Evolutionary conservation across 2,797 vertebrate species (phyloP), one percentile per base, ranked within the genome.

Genomic region (Brotula barbata): DNA sequence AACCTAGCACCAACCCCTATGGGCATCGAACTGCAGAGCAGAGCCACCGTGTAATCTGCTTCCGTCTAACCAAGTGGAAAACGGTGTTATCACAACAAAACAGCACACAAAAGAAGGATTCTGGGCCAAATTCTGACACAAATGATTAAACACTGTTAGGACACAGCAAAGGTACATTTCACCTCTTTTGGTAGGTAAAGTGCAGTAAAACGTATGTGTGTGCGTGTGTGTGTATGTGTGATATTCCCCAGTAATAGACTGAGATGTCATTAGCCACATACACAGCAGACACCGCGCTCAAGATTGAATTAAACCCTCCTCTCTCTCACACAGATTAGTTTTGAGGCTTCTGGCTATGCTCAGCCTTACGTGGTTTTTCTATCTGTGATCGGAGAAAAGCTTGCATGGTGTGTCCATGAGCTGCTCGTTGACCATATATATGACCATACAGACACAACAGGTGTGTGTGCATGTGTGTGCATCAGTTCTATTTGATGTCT

Each of bases 341-440:
- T 58, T 81, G 68, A 69, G 63, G 64, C 61, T 59, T 86, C 82
- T 89, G 82, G 72, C 60, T 86, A 85, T 72, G 37, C 80, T 88
- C 83, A 78, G 57, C 62, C 53, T 64, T 59, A 28, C 20, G 16
- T 47, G 46, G 41, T 58, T 80, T 77, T 62, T 51, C 36, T 54
- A 40, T 47, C 17, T 39, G 50, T 11, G 17, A 71, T 69, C 56
- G 72, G 50, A 78, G 53, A 57, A 68, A 55, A 22, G 36, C 60
- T 73, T 2, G 6, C 16, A 58, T n/a, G 21, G 31, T 8, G 31
- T 54, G 33, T 44, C 45, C 52, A 73, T 59, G n/a, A 64, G 41
- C 57, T 54, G 51, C 58, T 64, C 23, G 54, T 68, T 64, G 31
- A 43, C 44, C 1, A 17, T 55, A 39, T 50, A 68, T 70, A 70